Percentiles rank a stretch among this genome's conserved stretches.
phyloP scores from a whole-genome alignment of 2,888 invertebrate species.

The Sialis lutaria region DNA sequence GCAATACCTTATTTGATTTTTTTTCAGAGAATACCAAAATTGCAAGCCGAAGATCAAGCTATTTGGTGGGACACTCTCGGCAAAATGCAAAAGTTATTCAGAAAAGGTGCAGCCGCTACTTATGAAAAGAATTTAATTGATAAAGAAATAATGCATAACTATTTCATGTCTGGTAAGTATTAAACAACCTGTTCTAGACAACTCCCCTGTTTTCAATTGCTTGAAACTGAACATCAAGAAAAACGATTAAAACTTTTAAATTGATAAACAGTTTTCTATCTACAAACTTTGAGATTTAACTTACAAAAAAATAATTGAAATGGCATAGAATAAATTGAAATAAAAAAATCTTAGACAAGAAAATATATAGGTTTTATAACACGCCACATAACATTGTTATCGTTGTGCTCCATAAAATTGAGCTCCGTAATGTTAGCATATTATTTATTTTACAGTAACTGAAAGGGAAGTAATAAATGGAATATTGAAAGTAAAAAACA shows the following conservation, averaged over 20 bases:
- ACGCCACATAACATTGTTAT: too few relatives aligned
- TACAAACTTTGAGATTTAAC: too few relatives aligned
- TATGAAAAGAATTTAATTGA: constrained; percentile 71
- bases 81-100: constrained; percentile 86
- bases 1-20: background rate
- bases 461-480: constrained; percentile 97
- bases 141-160: constrained; percentile 89
- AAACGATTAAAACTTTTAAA: too few relatives aligned
- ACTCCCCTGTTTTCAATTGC: background rate
- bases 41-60: constrained; percentile 91
- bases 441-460: constrained; percentile 53
- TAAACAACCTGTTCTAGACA: too few relatives aligned
- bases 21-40: constrained; percentile 70
- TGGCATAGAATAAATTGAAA: too few relatives aligned
- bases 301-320: too few relatives aligned
- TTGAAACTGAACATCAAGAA: background rate
- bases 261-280: too few relatives aligned
- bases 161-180: constrained; percentile 87
- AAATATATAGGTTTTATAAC: too few relatives aligned
- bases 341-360: too few relatives aligned
- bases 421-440: too few relatives aligned
- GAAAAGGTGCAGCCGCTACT: constrained; percentile 81
- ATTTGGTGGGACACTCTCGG: constrained; percentile 96
- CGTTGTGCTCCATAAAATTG: too few relatives aligned
- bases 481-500: constrained; percentile 79